Base-by-base conservation (phyloP, 2,888 invertebrate species). In the Morpho achilles region DNA sequence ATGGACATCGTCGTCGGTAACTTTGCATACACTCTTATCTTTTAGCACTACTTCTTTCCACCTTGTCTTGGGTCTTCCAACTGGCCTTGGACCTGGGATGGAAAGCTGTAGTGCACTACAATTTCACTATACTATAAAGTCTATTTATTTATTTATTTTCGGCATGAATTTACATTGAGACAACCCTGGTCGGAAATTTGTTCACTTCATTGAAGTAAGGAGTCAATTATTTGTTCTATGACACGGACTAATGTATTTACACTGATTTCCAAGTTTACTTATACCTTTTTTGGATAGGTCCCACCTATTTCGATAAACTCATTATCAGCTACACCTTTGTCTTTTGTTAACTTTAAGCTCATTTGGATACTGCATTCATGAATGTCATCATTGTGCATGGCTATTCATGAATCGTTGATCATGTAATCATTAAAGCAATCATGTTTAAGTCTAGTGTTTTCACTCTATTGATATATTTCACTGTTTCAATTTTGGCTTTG, bases 221-320 rank as follows among this genome's bases (percentile, higher is more conserved):
- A 64, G 65, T 61, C 59, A 60, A 66, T 61, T 66, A 64, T 66
- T 66, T 66, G 61, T 52, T 64, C 58, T 64, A 61, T 57, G 61
- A 59, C 64, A 61, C 46, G 63, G 64, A 67, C 69, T 73, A 72
- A 71, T 80, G 77, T 82, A 73, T 81, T 79, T 76, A 80, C 78
- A 82, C 77, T 79, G 84, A 84, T 85, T 83, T 77, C 72, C 72
- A 58, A 70, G 82, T 88, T 86, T 83, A 72, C 77, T 69, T 71
- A 75, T 71, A 71, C 89, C 88, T 74, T 85, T 76, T 87, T 79
- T 62, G 84, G 84, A 63, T 53, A 53, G 60, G 82, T 71, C 86
- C 79, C 82, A 76, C 83, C 88, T 80, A 79, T 65, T 70, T 64
- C 55, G 87, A 88, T 87, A 87, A 80, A 66, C 62, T 56, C 59